Evolutionary conservation across 2,888 invertebrate species (phyloP), one percentile per base, ranked within the genome.

Genomic region (Agrochola litura): DNA sequence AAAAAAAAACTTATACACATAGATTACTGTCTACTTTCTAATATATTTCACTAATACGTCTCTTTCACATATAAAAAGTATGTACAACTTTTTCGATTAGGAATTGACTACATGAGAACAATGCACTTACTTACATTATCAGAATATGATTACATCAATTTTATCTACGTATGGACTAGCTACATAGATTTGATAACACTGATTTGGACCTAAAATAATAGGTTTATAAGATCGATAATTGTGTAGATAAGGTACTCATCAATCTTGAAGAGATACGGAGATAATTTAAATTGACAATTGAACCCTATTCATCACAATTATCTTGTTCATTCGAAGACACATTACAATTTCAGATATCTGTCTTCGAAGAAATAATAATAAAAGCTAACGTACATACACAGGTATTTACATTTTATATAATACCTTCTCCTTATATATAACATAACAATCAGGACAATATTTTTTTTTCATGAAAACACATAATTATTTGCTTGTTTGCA

Each of bases 21-120:
- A 81, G 66, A 77, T 73, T 82, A 79, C 73, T 85, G 81, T 88
- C 86, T 91, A 90, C 84, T 88, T 84, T 87, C 93, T 93, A 93
- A 88, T 81, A 89, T 88, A 90, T 94, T 93, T 94, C 94, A 94
- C 94, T 94, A 93, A 91, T 90, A 91, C 90, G 94, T 94, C 94
- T 94, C 92, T 85, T 90, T 89, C 88, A 82, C 82, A 88, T 85
- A 88, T 87, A 81, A 82, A 86, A 83, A 89, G 63, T 91, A 89
- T 91, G 82, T 90, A 91, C 90, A 90, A 69, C 75, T 46, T 67
- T 68, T 60, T 78, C 68, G 37, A 64, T 69, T 73, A 75, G 52
- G 54, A 78, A 75, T 86, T 72, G 65, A 78, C 72, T 77, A 82
- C 61, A 63, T 64, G 52, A 65, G 52, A 71, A 80, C 54, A 70